These are phyloP conservation scores for Phallusia fumigata DNA, from an alignment of 23 tunicate species.

Conservation along the genomic window DNA sequence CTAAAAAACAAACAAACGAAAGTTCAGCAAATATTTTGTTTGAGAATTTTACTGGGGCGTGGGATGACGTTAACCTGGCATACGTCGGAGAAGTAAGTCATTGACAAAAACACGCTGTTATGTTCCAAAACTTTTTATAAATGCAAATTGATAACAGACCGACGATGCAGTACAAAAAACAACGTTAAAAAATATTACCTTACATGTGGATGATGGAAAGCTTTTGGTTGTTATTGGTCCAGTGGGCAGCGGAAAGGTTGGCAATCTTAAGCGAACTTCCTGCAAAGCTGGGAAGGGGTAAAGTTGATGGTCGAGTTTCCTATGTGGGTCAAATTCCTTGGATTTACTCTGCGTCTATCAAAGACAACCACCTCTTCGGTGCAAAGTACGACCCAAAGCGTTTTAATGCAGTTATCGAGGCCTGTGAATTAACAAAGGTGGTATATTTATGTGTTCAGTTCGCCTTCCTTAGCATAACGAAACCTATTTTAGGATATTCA, in stretches of 20 bases:
- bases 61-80: slow-evolving; percentile 23
- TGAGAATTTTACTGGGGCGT: slow-evolving; percentile 15
- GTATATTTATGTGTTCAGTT: neutral
- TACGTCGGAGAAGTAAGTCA: neutral
- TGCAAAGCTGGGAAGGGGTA: slow-evolving; percentile 17
- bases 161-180: neutral
- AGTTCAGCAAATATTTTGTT: slow-evolving; percentile 3
- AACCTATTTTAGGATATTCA: neutral
- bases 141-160: neutral
- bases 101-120: neutral
- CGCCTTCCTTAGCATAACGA: neutral
- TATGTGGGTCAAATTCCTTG: slow-evolving; percentile 69
- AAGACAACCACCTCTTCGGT: slow-evolving; percentile 64
- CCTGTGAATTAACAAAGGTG: slow-evolving; percentile 40
- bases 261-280: slow-evolving; percentile 57
- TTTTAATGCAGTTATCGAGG: slow-evolving; percentile 35
- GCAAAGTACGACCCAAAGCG: slow-evolving; percentile 29
- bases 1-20: neutral
- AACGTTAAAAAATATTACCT: neutral
- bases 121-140: neutral
- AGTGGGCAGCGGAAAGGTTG: slow-evolving; percentile 16
- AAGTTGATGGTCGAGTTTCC: slow-evolving; percentile 28
- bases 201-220: neutral
- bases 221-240: slow-evolving; percentile 18
- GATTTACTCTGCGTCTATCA: slow-evolving; percentile 50